phyloP scores from a whole-genome alignment of 2,113 vertebrate species.

The Nesospiza acunhae region DNA sequence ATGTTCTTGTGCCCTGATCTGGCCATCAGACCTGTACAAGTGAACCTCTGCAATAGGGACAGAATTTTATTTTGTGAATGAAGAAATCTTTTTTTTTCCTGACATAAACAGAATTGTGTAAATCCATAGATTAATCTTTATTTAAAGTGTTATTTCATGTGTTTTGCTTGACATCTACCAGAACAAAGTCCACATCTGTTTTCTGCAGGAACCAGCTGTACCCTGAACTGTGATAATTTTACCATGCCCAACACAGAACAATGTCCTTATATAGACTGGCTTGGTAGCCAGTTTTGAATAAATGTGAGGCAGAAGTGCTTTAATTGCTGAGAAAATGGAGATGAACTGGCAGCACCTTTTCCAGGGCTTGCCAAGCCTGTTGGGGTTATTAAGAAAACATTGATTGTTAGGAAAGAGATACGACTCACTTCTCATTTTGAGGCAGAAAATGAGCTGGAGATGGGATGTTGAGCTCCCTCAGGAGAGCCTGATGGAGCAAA shows the following conservation, averaged over 20 bases:
- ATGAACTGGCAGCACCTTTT: background rate
- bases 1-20: background rate
- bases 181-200: background rate
- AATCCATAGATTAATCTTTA: background rate
- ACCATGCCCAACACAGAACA: background rate
- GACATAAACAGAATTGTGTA: background rate
- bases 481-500: background rate
- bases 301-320: background rate
- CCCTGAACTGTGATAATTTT: background rate
- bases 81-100: background rate
- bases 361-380: fast-evolving
- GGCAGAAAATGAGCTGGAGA: background rate
- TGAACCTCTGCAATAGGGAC: background rate
- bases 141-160: background rate
- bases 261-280: background rate
- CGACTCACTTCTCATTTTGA: background rate
- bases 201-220: background rate
- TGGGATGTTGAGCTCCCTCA: background rate
- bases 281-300: background rate
- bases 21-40: background rate
- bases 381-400: background rate
- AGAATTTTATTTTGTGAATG: background rate
- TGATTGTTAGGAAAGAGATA: background rate
- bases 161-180: background rate
- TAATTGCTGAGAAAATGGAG: background rate